A percentile compares a stretch with the other conserved stretches of the same genome.
These are phyloP conservation scores for Zaprionus ornatus DNA, from an alignment of 1,140 invertebrate genomes.

Conservation along the genomic window DNA sequence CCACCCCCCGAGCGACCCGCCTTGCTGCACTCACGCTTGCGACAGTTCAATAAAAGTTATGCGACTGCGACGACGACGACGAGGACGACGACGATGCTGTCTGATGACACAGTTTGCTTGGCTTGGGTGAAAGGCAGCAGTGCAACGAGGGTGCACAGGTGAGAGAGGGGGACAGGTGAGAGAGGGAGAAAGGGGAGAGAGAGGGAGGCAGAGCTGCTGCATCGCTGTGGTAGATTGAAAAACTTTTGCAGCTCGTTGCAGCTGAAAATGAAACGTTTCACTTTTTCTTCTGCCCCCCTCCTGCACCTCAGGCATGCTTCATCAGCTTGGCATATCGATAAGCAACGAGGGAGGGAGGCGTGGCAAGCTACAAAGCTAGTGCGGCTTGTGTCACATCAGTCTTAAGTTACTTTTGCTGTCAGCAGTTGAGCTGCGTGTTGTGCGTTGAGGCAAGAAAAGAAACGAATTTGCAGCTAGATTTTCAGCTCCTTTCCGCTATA, in stretches of 20 bases:
- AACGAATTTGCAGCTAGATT: neutral
- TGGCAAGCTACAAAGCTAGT: slow-evolving; percentile 30
- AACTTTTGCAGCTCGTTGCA: slow-evolving; percentile 71
- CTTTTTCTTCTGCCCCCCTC: slow-evolving; percentile 10
- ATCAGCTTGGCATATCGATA: slow-evolving; percentile 48
- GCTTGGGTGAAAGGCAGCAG: slow-evolving; percentile 28
- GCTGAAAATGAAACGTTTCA: slow-evolving; percentile 71
- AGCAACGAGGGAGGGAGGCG: slow-evolving; percentile 25
- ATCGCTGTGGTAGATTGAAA: slow-evolving; percentile 65
- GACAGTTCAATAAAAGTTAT: slow-evolving; percentile 82
- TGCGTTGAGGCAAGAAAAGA: neutral
- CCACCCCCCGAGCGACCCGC: too few species aligned
- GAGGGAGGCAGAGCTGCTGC: slow-evolving; percentile 12
- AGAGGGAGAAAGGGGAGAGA: neutral
- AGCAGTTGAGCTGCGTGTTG: slow-evolving; percentile 18
- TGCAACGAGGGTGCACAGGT: neutral
- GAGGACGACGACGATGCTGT: slow-evolving; percentile 20
- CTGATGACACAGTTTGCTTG: slow-evolving; percentile 73
- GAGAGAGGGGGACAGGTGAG: neutral
- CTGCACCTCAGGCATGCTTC: neutral
- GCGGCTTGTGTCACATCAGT: slow-evolving; percentile 25
- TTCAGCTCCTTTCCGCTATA: too few species aligned
- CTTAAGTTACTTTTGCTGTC: slow-evolving; percentile 56
- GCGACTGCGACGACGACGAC: slow-evolving; percentile 33
- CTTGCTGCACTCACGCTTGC: slow-evolving; percentile 14